These are phyloP conservation scores for Diuraphis noxia DNA, from an alignment of 1,140 invertebrate genomes.

Conservation along the genomic window DNA sequence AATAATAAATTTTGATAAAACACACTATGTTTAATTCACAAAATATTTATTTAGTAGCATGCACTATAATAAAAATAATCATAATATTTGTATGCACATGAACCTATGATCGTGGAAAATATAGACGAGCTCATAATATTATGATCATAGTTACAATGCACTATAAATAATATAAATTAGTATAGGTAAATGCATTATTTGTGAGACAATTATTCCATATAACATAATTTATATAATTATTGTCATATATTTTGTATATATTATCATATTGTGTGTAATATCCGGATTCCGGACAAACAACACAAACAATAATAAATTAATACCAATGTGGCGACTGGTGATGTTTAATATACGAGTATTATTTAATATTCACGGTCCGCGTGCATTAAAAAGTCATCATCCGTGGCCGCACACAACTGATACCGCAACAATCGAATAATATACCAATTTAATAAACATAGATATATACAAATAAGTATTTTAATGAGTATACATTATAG, in stretches of 20 bases:
- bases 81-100: not conserved
- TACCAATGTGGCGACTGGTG: not conserved
- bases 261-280: not conserved
- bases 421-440: not conserved
- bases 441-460: not conserved
- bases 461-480: not conserved
- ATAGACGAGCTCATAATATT: not conserved
- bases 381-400: not conserved
- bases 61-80: not conserved
- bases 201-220: not conserved
- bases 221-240: not conserved
- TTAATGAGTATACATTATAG: not conserved
- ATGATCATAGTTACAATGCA: not conserved
- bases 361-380: conserved; percentile 15
- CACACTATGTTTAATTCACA: not conserved
- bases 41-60: not conserved
- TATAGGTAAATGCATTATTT: not conserved
- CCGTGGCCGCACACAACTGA: not conserved
- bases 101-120: not conserved
- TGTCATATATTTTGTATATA: not conserved
- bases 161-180: not conserved
- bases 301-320: not conserved
- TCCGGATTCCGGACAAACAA: not conserved
- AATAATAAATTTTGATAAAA: not conserved
- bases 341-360: not conserved